Evolutionary conservation across 2,888 invertebrate species (phyloP).

Genomic region (Hydriomena furcata): DNA sequence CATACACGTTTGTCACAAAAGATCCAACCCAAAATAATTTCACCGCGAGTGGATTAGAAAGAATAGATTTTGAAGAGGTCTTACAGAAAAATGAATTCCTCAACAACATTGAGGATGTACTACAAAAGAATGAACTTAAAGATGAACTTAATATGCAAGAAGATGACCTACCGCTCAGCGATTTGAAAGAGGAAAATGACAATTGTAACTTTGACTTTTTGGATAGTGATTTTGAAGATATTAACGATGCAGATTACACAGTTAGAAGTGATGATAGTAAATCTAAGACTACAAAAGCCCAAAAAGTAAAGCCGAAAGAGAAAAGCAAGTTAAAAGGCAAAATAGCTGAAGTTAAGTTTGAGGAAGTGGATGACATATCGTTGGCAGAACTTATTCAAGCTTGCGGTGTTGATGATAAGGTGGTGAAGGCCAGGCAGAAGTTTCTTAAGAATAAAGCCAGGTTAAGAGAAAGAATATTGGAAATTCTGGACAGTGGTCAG

Average conservation of each 20-base stretch:
- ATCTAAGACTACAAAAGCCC: background rate
- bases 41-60: background rate
- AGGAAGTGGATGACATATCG: conserved; percentile 18
- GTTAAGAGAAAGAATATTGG: conserved; percentile 19
- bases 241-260: background rate
- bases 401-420: conserved; percentile 11
- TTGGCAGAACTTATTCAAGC: conserved; percentile 15
- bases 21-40: background rate
- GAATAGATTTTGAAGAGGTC: conserved; percentile 2
- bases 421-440: conserved; percentile 16
- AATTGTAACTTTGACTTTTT: conserved; percentile 1
- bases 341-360: conserved; percentile 8
- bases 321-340: conserved; percentile 1
- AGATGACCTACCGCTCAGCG: conserved; percentile 17
- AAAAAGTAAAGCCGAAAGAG: background rate
- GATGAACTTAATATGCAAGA: conserved; percentile 10
- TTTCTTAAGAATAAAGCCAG: conserved; percentile 22
- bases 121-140: conserved; percentile 7
- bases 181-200: conserved; percentile 14
- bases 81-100: conserved; percentile 13
- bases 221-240: conserved; percentile 5
- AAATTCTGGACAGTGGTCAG: conserved; percentile 11
- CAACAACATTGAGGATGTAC: background rate
- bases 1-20: conserved; percentile 11
- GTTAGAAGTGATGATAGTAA: background rate